Percentiles rank a stretch among this genome's conserved stretches.
These are phyloP conservation scores for Neotoma lepida DNA, from an alignment of 2,113 vertebrate species.

Conservation along the genomic window DNA sequence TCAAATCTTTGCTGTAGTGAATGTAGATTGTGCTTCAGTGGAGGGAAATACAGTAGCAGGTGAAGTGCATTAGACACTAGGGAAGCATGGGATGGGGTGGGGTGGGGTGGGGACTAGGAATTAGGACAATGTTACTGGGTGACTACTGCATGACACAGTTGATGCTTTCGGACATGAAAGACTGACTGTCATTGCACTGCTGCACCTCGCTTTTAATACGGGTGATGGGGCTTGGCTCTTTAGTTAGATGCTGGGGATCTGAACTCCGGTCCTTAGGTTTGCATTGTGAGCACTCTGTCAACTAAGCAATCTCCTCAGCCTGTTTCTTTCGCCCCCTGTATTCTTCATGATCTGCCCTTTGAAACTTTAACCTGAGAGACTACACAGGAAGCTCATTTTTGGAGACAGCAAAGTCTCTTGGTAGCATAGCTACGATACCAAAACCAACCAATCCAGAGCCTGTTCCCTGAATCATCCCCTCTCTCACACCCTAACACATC, in stretches of 20 bases:
- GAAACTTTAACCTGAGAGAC: background rate
- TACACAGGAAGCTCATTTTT: background rate
- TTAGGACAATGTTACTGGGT: background rate
- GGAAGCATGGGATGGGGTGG: background rate
- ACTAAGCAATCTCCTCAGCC: background rate
- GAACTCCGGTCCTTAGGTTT: background rate
- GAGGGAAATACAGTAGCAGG: background rate
- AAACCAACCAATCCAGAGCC: background rate
- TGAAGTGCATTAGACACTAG: background rate
- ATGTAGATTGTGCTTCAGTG: background rate
- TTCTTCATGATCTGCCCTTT: background rate
- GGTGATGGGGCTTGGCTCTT: background rate
- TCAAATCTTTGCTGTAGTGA: background rate
- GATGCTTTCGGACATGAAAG: background rate
- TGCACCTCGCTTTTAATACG: background rate
- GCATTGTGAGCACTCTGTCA: no score
- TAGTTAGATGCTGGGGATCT: background rate
- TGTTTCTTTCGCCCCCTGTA: background rate
- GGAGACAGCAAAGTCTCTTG: background rate
- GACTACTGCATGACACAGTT: background rate
- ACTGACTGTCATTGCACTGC: background rate
- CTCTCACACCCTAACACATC: background rate
- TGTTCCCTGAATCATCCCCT: background rate
- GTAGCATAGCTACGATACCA: background rate
- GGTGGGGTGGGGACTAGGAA: background rate